Percentiles rank a stretch among this genome's conserved stretches.
These are phyloP conservation scores for Limosa lapponica DNA, from an alignment of 2,797 vertebrate genomes.

Conservation along the genomic window DNA sequence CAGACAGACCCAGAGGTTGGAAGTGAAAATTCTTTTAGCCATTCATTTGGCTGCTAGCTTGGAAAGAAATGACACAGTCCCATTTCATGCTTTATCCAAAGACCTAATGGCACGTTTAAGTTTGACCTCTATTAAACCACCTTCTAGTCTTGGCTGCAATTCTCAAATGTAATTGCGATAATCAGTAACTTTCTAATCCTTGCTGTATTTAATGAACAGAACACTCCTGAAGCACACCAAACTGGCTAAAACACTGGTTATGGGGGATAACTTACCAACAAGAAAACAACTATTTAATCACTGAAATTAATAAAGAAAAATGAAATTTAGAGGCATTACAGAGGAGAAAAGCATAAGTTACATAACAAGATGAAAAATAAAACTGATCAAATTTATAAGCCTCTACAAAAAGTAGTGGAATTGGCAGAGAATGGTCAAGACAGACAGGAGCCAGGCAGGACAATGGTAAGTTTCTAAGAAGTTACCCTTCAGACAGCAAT, in stretches of 20 bases:
- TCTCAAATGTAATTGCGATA: not conserved
- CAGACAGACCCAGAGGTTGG: not conserved
- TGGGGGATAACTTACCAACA: not conserved
- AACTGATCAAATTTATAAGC: not conserved
- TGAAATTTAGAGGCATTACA: not conserved
- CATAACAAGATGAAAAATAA: not conserved
- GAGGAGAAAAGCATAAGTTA: not conserved
- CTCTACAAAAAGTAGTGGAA: not conserved
- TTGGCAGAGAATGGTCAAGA: not conserved
- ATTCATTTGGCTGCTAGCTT: not conserved
- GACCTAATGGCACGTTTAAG: not conserved
- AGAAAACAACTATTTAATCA: not conserved
- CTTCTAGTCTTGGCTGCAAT: not conserved
- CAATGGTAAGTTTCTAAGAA: not conserved
- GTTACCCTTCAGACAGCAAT: not conserved
- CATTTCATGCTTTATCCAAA: not conserved
- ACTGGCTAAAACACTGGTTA: not conserved
- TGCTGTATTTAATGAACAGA: not conserved
- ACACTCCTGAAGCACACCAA: not conserved
- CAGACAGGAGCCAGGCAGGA: not conserved
- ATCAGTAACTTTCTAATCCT: not conserved
- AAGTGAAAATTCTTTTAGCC: not conserved
- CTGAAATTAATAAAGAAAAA: not conserved
- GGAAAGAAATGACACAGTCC: not conserved
- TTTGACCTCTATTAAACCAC: not conserved